Percentiles rank a stretch among this genome's conserved stretches.
These are phyloP conservation scores for Notarius lentiginosus DNA, from an alignment of 2,113 vertebrate genomes.

Conservation along the genomic window DNA sequence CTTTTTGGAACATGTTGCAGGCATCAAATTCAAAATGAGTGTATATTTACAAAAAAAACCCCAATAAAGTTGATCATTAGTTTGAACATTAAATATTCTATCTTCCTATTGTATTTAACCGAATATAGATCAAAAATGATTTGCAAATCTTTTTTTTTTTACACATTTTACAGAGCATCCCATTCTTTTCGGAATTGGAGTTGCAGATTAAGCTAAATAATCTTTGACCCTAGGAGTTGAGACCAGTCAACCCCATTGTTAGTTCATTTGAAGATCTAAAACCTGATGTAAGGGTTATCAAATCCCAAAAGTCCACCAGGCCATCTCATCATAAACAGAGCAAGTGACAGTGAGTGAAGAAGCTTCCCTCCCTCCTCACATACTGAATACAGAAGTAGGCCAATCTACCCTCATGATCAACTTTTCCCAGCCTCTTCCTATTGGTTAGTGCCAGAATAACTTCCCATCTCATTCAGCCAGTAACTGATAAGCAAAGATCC, in stretches of 20 bases:
- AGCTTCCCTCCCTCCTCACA: conserved; percentile 34
- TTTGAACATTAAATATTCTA: too few species aligned
- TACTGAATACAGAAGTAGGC: conserved; percentile 50
- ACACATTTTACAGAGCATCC: too few species aligned
- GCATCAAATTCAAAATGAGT: too few species aligned
- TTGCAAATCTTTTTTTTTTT: too few species aligned
- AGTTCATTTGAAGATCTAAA: neutral
- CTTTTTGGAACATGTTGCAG: too few species aligned
- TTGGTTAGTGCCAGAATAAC: conserved; percentile 33
- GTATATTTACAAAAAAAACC: too few species aligned
- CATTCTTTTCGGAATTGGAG: too few species aligned
- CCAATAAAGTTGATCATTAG: too few species aligned
- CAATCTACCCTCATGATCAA: conserved; percentile 53
- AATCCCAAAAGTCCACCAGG: neutral
- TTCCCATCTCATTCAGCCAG: conserved; percentile 36
- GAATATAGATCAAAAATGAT: too few species aligned
- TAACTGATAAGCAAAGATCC: neutral
- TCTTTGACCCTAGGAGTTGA: neutral
- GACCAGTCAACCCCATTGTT: neutral
- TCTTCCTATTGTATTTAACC: too few species aligned
- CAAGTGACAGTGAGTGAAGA: conserved; percentile 19
- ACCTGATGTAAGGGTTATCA: conserved; percentile 16
- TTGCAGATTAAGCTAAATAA: too few species aligned
- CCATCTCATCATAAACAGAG: neutral
- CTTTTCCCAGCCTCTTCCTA: conserved; percentile 30